These are phyloP conservation scores for Plemyria rubiginata DNA, from an alignment of 2,888 invertebrate genomes.

Conservation along the genomic window DNA sequence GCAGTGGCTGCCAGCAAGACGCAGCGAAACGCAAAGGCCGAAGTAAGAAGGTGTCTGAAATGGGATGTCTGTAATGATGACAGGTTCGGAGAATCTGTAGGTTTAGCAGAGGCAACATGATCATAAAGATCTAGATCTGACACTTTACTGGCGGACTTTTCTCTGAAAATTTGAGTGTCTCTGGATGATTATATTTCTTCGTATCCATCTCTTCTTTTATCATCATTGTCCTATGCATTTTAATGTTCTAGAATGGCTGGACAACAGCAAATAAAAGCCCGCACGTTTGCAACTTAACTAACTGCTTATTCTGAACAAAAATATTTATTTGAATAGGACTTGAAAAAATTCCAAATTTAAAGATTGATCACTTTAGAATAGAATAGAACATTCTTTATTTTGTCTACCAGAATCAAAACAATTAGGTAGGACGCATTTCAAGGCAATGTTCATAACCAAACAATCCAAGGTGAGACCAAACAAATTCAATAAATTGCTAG, in stretches of 20 bases:
- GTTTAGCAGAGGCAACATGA: constrained; percentile 3
- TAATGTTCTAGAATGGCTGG: neutral
- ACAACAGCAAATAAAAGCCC: neutral
- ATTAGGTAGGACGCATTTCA: constrained; percentile 1
- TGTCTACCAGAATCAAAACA: no score
- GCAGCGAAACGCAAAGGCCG: constrained; percentile 66
- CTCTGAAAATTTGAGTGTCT: neutral
- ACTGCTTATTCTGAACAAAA: neutral
- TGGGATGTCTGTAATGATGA: constrained; percentile 37
- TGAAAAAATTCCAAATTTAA: no score
- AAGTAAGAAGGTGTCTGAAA: constrained; percentile 59
- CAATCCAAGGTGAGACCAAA: constrained; percentile 20
- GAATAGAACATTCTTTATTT: no score
- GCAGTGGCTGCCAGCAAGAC: constrained; percentile 44
- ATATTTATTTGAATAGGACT: neutral
- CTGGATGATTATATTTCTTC: neutral
- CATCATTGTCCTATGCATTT: neutral
- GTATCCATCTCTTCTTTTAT: neutral
- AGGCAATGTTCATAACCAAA: constrained; percentile 12
- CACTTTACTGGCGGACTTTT: no score
- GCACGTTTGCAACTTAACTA: neutral
- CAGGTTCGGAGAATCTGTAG: no score
- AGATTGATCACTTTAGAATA: no score
- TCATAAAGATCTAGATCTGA: neutral
- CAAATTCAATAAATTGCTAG: constrained; percentile 28